Evolutionary conservation across 2,797 vertebrate species (phyloP).

Genomic region (Scolopax rusticola): DNA sequence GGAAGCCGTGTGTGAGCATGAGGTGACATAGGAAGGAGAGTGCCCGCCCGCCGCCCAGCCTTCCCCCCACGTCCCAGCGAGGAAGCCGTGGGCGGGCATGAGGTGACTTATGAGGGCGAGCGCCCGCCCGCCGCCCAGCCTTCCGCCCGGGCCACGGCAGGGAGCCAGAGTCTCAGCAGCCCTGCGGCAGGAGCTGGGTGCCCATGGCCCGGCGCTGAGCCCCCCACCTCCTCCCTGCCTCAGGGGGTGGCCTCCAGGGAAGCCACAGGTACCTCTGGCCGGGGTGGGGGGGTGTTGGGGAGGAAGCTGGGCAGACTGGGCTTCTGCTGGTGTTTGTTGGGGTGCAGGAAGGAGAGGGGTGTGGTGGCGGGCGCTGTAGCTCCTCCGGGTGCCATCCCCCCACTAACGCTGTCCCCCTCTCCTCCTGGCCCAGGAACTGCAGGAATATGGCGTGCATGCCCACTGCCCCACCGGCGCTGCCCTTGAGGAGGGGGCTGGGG

Average conservation of each 20-base stretch:
- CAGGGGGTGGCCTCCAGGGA: neutral
- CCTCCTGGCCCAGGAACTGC: neutral
- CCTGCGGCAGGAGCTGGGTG: neutral
- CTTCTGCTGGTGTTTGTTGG: accelerated
- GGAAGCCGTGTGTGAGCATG: neutral
- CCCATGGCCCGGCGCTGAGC: neutral
- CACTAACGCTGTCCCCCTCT: neutral
- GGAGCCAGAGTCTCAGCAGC: accelerated
- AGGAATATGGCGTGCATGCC: neutral
- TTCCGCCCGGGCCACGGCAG: neutral
- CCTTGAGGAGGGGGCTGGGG: neutral
- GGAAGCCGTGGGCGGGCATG: conserved; percentile 48
- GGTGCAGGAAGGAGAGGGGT: neutral
- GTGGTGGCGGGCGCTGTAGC: neutral
- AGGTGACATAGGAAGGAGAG: neutral
- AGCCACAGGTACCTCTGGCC: neutral
- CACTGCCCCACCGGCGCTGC: accelerated
- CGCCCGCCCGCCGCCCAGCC: accelerated
- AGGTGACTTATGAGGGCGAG: neutral
- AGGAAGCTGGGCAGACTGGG: accelerated
- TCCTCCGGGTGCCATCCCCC: accelerated
- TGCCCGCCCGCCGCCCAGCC: accelerated
- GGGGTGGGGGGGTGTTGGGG: neutral
- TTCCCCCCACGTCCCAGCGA: neutral
- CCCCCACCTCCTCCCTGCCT: neutral